Evolutionary conservation across 2,888 invertebrate species (phyloP).

Genomic region (Monochamus alternatus): DNA sequence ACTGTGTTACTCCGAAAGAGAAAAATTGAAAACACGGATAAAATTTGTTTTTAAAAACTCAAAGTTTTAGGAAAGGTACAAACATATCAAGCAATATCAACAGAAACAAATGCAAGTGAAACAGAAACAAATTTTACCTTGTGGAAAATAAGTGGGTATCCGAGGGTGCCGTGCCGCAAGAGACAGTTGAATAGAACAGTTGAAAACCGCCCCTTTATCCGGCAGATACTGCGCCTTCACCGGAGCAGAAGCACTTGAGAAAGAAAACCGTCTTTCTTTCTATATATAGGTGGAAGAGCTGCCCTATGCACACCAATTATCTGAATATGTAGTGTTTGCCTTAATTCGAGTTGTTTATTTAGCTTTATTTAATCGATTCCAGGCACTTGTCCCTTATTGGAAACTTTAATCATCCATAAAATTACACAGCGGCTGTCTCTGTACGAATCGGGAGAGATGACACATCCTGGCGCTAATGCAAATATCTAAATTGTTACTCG

Average conservation of each 20-base stretch:
- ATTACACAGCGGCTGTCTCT: conserved; percentile 30
- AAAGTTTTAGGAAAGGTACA: too few relatives aligned
- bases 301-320: conserved; percentile 41
- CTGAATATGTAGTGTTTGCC: conserved; percentile 41
- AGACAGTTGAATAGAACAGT: neutral
- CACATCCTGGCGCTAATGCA: conserved; percentile 17
- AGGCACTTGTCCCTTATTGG: conserved; percentile 36
- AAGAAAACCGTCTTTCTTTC: conserved; percentile 40
- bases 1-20: too few relatives aligned
- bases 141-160: conserved; percentile 9
- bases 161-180: neutral
- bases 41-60: too few relatives aligned
- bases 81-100: neutral
- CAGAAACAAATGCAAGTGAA: neutral
- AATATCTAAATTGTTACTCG: conserved; percentile 27
- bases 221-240: conserved; percentile 22
- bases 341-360: conserved; percentile 39
- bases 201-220: neutral
- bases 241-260: conserved; percentile 35
- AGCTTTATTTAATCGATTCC: conserved; percentile 35
- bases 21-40: too few relatives aligned
- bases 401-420: conserved; percentile 37
- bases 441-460: conserved; percentile 9
- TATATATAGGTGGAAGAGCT: conserved; percentile 41
- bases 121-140: conserved; percentile 3